phyloP scores from a whole-genome alignment of 1,140 invertebrate genomes.

The Calosoma granatense region DNA sequence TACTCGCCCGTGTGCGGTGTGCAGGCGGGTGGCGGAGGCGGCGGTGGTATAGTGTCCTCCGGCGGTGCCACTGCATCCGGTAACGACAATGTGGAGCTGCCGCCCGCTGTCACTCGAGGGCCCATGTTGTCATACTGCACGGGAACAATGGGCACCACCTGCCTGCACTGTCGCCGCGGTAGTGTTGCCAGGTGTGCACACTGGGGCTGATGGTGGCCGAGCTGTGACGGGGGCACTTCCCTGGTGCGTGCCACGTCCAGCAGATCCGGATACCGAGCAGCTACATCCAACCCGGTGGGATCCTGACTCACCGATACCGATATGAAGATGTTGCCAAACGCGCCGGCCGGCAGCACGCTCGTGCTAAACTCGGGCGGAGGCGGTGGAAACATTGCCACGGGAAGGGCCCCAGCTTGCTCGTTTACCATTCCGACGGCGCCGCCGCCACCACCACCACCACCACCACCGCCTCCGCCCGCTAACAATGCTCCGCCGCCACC shows the following conservation, averaged over 20 bases:
- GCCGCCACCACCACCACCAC: slow-evolving; percentile 20
- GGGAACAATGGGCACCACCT: slow-evolving; percentile 23
- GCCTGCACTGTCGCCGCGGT: slow-evolving; percentile 31
- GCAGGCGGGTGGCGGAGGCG: slow-evolving; percentile 37
- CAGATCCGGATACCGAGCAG: slow-evolving; percentile 62
- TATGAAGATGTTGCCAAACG: slow-evolving; percentile 64
- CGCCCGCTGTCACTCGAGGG: slow-evolving; percentile 72
- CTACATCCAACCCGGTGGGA: slow-evolving; percentile 39
- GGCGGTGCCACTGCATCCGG: slow-evolving; percentile 47
- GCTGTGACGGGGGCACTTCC: slow-evolving; percentile 25
- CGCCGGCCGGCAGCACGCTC: slow-evolving; percentile 44
- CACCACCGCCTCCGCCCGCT: slow-evolving; percentile 20
- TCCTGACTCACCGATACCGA: slow-evolving; percentile 63
- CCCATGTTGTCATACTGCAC: slow-evolving; percentile 83
- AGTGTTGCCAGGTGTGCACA: slow-evolving; percentile 35
- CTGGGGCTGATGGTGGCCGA: slow-evolving; percentile 20
- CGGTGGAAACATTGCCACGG: slow-evolving; percentile 44
- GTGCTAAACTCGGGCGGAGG: slow-evolving; percentile 54
- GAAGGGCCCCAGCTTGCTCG: slow-evolving; percentile 25
- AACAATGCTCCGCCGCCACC: slow-evolving; percentile 33
- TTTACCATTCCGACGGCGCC: slow-evolving; percentile 23
- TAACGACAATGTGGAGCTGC: slow-evolving; percentile 67
- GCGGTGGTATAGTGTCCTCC: slow-evolving; percentile 38
- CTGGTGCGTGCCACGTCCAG: slow-evolving; percentile 53
- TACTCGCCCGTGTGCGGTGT: neutral